Evolutionary conservation across 2,797 vertebrate species (phyloP).

Genomic region (Aulostomus chinensis): DNA sequence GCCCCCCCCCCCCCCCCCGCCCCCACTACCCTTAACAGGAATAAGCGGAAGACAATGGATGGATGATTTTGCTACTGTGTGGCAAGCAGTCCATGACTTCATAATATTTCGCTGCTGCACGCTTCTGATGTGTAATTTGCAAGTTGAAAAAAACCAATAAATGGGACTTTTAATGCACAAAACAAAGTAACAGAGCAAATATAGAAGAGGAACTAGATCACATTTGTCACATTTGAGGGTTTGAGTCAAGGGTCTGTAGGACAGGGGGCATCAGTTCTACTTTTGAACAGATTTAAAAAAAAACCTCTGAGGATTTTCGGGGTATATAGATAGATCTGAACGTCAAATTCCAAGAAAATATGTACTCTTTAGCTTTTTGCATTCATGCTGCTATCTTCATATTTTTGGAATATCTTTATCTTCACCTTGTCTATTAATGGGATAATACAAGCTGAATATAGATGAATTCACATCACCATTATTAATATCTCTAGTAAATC

Average conservation of each 20-base stretch:
- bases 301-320: too few species aligned
- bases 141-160: not conserved
- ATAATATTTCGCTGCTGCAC: constrained; percentile 9
- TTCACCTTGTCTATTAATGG: not conserved
- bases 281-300: too few species aligned
- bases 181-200: constrained; percentile 7
- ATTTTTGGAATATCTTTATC: not conserved
- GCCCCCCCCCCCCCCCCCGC: too few species aligned
- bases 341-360: too few species aligned
- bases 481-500: constrained; percentile 2
- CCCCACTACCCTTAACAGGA: too few species aligned
- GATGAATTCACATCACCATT: constrained; percentile 3
- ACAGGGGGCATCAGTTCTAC: too few species aligned
- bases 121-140: constrained; percentile 13
- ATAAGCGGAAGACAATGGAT: too few species aligned
- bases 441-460: constrained; percentile 5
- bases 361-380: not conserved
- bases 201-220: constrained; percentile 13
- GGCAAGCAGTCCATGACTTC: constrained; percentile 20
- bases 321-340: too few species aligned
- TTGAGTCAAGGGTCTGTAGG: too few species aligned
- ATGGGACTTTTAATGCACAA: not conserved
- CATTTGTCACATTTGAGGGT: not conserved
- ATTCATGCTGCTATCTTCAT: constrained; percentile 5
- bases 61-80: too few species aligned